These are phyloP conservation scores for Epizoanthus ramosus DNA, from an alignment of 92 coral and sea anemone species.

Conservation along the genomic window DNA sequence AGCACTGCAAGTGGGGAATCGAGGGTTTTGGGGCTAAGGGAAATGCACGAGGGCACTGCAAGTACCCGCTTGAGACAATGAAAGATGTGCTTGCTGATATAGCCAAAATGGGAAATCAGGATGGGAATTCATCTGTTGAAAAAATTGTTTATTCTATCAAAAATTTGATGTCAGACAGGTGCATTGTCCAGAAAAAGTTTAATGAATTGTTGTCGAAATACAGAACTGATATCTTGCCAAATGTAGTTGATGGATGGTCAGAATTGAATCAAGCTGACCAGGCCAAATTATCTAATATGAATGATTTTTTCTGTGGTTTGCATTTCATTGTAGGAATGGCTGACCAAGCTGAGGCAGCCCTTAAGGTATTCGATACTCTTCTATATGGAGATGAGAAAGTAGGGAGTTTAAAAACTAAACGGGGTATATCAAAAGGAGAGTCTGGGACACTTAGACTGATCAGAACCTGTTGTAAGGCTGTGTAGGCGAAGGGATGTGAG, in stretches of 20 bases:
- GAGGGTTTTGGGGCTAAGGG: constrained; percentile 32
- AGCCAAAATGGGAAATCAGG: constrained; percentile 13
- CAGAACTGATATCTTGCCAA: constrained; percentile 33
- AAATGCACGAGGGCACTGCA: constrained; percentile 39
- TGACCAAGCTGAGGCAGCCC: constrained; percentile 50
- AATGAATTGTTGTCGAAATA: constrained; percentile 39
- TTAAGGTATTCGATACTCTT: constrained; percentile 45
- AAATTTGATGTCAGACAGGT: constrained; percentile 52
- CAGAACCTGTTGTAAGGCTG: constrained; percentile 51
- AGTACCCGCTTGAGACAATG: constrained; percentile 31
- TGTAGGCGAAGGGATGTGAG: constrained; percentile 47
- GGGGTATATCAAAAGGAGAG: constrained; percentile 35
- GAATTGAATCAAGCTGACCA: constrained; percentile 23
- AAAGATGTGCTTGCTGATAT: constrained; percentile 38
- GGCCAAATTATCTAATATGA: constrained; percentile 29
- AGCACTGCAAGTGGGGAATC: constrained; percentile 34
- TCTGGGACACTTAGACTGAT: constrained; percentile 42
- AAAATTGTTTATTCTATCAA: constrained; percentile 39
- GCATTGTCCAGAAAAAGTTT: constrained; percentile 51
- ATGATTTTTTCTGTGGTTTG: constrained; percentile 41
- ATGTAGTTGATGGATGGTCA: constrained; percentile 46
- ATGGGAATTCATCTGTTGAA: not conserved
- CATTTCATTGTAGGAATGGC: constrained; percentile 36
- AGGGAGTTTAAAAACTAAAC: constrained; percentile 5
- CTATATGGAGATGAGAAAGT: constrained; percentile 36